Evolutionary conservation across 2,113 vertebrate species (phyloP).

Genomic region (Proterorhinus semilunaris): DNA sequence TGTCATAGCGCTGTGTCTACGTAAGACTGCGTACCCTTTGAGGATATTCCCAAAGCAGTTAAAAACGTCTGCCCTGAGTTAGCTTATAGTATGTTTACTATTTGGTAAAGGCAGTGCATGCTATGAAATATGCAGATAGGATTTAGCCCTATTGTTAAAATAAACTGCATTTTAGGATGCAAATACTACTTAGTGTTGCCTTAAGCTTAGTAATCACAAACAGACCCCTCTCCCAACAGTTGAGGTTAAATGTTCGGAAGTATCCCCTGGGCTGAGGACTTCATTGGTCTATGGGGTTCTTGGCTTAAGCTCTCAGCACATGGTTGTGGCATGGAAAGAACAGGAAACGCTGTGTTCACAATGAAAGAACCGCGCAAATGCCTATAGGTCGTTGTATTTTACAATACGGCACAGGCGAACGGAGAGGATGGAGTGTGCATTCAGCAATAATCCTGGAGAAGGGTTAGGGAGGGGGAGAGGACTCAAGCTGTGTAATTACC

Average conservation of each 20-base stretch:
- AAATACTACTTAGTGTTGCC: neutral
- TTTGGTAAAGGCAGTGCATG: too few relatives aligned
- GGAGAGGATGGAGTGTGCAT: slow-evolving; percentile 55
- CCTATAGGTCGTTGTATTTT: slow-evolving; percentile 60
- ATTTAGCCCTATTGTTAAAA: too few relatives aligned
- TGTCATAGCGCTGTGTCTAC: too few relatives aligned
- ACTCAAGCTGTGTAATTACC: slow-evolving; percentile 68
- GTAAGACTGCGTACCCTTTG: too few relatives aligned
- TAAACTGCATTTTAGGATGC: neutral
- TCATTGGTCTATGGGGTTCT: slow-evolving; percentile 43
- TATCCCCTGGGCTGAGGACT: slow-evolving; percentile 50
- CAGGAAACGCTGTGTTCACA: slow-evolving; percentile 45
- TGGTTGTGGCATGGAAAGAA: slow-evolving; percentile 62
- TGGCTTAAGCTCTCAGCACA: slow-evolving; percentile 54
- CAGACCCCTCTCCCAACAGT: slow-evolving; percentile 44
- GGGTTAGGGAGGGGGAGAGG: slow-evolving; percentile 19
- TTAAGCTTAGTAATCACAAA: slow-evolving; percentile 38
- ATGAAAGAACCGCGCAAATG: slow-evolving; percentile 57
- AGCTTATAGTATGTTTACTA: too few relatives aligned
- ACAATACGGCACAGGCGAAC: slow-evolving; percentile 43
- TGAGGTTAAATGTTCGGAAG: slow-evolving; percentile 65
- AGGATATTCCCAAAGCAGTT: too few relatives aligned
- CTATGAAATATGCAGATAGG: too few relatives aligned
- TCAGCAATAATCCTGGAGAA: slow-evolving; percentile 50
- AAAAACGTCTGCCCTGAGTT: too few relatives aligned